These are phyloP conservation scores for Holcopasites calliopsidis DNA, from an alignment of 1,140 invertebrate genomes.

Conservation along the genomic window DNA sequence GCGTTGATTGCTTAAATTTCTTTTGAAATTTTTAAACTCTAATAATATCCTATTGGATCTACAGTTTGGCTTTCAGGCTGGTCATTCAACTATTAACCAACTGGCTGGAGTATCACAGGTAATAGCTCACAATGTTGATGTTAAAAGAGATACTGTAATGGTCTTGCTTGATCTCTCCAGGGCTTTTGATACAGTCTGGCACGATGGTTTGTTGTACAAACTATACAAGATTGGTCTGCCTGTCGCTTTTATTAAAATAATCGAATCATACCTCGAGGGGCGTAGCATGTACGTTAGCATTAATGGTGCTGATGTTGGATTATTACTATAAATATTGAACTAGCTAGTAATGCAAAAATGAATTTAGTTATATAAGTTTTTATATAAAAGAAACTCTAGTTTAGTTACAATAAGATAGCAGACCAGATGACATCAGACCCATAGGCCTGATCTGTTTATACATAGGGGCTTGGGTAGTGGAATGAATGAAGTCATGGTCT, in stretches of 20 bases:
- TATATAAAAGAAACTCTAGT: too few relatives aligned
- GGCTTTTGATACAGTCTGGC: slow-evolving; percentile 75
- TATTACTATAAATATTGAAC: too few relatives aligned
- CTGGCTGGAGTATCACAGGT: slow-evolving; percentile 67
- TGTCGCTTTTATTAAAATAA: not conserved
- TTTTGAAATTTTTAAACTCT: slow-evolving; percentile 38
- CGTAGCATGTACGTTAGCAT: not conserved
- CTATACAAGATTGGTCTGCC: slow-evolving; percentile 36
- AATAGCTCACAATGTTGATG: slow-evolving; percentile 65
- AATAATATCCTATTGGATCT: slow-evolving; percentile 56
- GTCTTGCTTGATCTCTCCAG: slow-evolving; percentile 74
- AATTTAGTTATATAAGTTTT: too few relatives aligned
- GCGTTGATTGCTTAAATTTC: slow-evolving; percentile 58
- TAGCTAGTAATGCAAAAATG: too few relatives aligned
- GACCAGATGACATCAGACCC: too few relatives aligned
- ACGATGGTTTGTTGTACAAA: slow-evolving; percentile 68
- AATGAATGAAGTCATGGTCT: too few relatives aligned
- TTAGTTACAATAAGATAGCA: too few relatives aligned
- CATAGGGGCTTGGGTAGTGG: too few relatives aligned
- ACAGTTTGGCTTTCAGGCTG: slow-evolving; percentile 74
- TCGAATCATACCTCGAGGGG: not conserved
- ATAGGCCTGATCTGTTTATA: too few relatives aligned
- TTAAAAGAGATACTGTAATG: slow-evolving; percentile 59
- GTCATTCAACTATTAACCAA: slow-evolving; percentile 70
- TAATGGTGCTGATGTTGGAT: too few relatives aligned